A percentile compares a stretch with the other conserved stretches of the same genome.
Conservation (phyloP, 2,888 invertebrate genomes). For the Quadroppia sp. region DNA sequence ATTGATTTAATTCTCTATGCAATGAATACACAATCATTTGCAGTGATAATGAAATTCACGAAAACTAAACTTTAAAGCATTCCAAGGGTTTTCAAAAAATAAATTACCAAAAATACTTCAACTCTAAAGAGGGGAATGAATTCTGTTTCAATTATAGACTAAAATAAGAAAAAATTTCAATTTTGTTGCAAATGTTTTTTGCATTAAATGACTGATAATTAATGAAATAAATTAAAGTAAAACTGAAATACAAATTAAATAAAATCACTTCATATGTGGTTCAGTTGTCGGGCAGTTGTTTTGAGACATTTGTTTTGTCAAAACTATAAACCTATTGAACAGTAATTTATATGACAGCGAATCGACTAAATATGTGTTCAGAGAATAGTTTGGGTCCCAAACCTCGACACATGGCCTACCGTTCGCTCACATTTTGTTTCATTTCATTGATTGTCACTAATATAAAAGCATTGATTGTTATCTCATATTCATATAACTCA, state of each 20-base stretch:
- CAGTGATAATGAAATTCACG: slow-evolving; percentile 30
- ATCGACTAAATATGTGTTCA: slow-evolving; percentile 24
- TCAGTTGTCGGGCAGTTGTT: not conserved
- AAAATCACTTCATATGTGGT: slow-evolving; percentile 6
- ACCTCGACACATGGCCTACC: not conserved
- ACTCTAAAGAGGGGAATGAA: not conserved
- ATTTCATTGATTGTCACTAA: slow-evolving; percentile 20
- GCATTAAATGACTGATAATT: not conserved
- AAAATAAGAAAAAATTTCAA: not conserved
- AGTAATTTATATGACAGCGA: slow-evolving; percentile 30
- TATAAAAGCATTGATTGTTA: slow-evolving; percentile 4
- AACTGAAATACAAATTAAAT: slow-evolving; percentile 27
- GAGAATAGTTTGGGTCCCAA: slow-evolving; percentile 8
- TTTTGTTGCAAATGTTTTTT: not conserved
- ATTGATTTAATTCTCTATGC: slow-evolving; percentile 27
- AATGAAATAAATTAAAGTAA: slow-evolving; percentile 1
- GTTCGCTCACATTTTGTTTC: slow-evolving; percentile 21
- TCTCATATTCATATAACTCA: slow-evolving; percentile 31
- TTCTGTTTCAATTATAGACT: not conserved
- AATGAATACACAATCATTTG: slow-evolving; percentile 10
- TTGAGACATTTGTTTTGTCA: slow-evolving; percentile 1
- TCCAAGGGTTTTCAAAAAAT: not conserved
- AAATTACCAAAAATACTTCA: slow-evolving; percentile 2
- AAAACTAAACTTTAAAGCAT: slow-evolving; percentile 1
- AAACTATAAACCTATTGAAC: slow-evolving; percentile 21